A percentile compares a stretch with the other conserved stretches of the same genome.
phyloP scores from a whole-genome alignment of 1,140 invertebrate genomes.

The Meloidogyne exigua region DNA sequence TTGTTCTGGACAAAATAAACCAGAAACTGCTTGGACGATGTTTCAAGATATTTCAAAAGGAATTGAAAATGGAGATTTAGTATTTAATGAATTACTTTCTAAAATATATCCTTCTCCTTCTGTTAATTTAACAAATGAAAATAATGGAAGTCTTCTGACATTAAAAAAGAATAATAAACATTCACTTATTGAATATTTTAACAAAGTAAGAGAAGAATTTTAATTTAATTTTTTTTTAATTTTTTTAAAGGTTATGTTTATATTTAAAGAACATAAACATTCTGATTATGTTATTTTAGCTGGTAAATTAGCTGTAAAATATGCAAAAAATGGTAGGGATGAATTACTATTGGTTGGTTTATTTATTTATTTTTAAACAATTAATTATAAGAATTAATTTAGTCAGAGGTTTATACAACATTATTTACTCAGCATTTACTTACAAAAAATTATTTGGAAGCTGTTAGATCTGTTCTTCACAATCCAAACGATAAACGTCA shows the following conservation, averaged over 20 bases:
- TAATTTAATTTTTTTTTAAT: not conserved
- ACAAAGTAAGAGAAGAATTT: constrained; percentile 5
- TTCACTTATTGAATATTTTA: constrained; percentile 35
- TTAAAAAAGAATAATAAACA: constrained; percentile 3
- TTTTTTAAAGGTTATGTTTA: constrained; percentile 31
- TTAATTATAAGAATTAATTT: not conserved
- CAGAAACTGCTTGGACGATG: constrained; percentile 31
- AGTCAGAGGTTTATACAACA: constrained; percentile 40
- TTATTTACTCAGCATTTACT: constrained; percentile 42
- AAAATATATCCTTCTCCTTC: constrained; percentile 18
- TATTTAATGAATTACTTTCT: constrained; percentile 16
- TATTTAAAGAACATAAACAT: constrained; percentile 44
- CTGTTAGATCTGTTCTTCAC: constrained; percentile 35
- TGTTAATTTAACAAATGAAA: not conserved
- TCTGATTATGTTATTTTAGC: constrained; percentile 36
- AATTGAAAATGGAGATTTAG: constrained; percentile 15
- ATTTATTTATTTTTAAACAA: not conserved
- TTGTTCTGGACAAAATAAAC: constrained; percentile 31
- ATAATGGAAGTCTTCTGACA: too few species aligned
- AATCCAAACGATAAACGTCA: constrained; percentile 36
- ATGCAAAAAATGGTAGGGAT: constrained; percentile 7
- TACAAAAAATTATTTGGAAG: constrained; percentile 32
- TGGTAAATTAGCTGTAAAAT: constrained; percentile 31
- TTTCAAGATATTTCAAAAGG: constrained; percentile 19
- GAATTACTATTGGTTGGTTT: not conserved